A percentile compares a stretch with the other conserved stretches of the same genome.
phyloP scores from a whole-genome alignment of 2,888 invertebrate species.

The Synergus gifuensis region DNA sequence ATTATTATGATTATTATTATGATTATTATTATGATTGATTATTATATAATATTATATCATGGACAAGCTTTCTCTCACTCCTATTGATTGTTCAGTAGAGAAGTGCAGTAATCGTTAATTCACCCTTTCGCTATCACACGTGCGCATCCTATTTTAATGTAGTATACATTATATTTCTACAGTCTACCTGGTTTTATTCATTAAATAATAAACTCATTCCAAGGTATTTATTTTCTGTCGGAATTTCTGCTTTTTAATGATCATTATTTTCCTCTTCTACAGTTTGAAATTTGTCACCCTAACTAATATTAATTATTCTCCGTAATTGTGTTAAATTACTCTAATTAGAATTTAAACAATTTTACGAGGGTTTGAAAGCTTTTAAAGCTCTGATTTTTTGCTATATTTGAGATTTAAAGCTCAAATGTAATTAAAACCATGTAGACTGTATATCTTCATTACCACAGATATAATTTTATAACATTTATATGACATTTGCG shows the following conservation, averaged over 20 bases:
- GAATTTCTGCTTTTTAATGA: too few species aligned
- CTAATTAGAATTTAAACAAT: too few species aligned
- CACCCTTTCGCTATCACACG: conserved; percentile 10
- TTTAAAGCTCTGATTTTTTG: too few species aligned
- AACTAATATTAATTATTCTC: too few species aligned
- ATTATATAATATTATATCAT: conserved; percentile 21
- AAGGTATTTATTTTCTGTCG: not conserved
- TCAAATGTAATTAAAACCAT: not conserved
- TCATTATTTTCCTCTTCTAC: too few species aligned
- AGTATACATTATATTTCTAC: conserved; percentile 1
- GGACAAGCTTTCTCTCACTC: conserved; percentile 1
- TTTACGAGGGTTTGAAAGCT: too few species aligned
- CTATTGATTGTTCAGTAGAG: conserved; percentile 33
- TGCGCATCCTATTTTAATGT: conserved; percentile 27
- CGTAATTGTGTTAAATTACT: too few species aligned
- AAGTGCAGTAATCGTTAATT: conserved; percentile 22
- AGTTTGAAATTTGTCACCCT: too few species aligned
- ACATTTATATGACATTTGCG: not conserved
- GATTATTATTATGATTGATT: conserved; percentile 1
- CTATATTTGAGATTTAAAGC: too few species aligned
- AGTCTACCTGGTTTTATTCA: conserved; percentile 8
- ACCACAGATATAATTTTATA: not conserved
- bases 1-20: conserved; percentile 33
- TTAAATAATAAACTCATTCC: not conserved
- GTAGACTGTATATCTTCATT: conserved; percentile 21